These are phyloP conservation scores for Xerus rutilus DNA, from an alignment of 2,797 vertebrate species.

Conservation along the genomic window DNA sequence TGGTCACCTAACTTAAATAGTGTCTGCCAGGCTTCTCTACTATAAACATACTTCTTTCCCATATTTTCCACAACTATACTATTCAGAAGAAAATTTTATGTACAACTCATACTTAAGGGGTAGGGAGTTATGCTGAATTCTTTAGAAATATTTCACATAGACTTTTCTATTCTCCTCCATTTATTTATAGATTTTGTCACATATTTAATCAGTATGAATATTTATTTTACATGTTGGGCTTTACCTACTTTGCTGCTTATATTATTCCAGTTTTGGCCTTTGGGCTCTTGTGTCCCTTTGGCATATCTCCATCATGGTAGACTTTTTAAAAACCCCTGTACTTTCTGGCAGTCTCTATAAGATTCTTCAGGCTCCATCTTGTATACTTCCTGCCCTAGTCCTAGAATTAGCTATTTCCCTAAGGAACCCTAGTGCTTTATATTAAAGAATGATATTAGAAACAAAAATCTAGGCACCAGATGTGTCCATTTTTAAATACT, in stretches of 20 bases:
- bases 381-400: neutral
- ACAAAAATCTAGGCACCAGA: neutral
- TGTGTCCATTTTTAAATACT: neutral
- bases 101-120: neutral
- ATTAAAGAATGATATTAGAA: neutral
- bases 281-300: neutral
- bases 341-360: neutral
- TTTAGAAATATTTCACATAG: conserved; percentile 9
- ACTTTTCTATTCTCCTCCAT: neutral
- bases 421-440: neutral
- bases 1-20: neutral
- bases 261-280: neutral
- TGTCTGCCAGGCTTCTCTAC: neutral
- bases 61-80: neutral
- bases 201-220: neutral
- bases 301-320: neutral
- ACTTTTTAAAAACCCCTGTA: neutral
- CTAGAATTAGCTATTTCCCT: neutral
- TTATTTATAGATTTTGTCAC: neutral
- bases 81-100: neutral
- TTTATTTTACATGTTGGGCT: conserved; percentile 6
- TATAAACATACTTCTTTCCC: neutral
- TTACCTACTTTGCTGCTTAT: neutral
- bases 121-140: neutral
- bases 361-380: neutral